Percentiles rank a stretch among this genome's conserved stretches.
These are phyloP conservation scores for Rhogogaster chlorosoma DNA, from an alignment of 2,888 invertebrate species.

Conservation along the genomic window DNA sequence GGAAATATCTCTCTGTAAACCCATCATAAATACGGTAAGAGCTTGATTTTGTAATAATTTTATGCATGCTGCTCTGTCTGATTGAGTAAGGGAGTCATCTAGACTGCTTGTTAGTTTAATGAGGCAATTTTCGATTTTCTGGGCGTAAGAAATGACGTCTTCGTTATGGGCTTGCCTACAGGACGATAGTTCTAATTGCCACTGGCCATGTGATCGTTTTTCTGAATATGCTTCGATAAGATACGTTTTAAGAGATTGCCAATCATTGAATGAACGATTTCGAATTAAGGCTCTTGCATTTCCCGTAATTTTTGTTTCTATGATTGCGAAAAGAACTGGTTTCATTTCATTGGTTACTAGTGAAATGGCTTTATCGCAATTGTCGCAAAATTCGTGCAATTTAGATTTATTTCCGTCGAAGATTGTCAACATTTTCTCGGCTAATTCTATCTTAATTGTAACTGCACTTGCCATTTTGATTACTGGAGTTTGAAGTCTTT, in stretches of 20 bases:
- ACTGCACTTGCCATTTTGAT: not conserved
- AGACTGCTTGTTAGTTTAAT: conserved; percentile 65
- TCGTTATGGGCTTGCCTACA: conserved; percentile 62
- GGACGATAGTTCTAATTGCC: conserved; percentile 67
- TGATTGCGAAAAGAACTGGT: conserved; percentile 57
- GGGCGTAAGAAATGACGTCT: conserved; percentile 62
- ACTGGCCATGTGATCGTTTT: conserved; percentile 63
- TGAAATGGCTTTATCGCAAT: conserved; percentile 51
- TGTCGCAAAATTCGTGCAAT: conserved; percentile 57
- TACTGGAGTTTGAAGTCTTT: not conserved
- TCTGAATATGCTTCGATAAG: conserved; percentile 59
- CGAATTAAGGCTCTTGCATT: conserved; percentile 59
- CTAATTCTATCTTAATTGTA: conserved; percentile 54
- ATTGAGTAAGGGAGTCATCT: conserved; percentile 54
- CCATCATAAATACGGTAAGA: conserved; percentile 66
- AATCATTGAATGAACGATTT: conserved; percentile 60
- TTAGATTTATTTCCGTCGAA: conserved; percentile 58
- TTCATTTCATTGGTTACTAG: conserved; percentile 47
- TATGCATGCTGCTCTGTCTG: conserved; percentile 58
- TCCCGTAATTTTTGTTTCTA: conserved; percentile 60
- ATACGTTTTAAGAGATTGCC: conserved; percentile 57
- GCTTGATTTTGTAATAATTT: conserved; percentile 66
- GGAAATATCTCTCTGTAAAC: conserved; percentile 64
- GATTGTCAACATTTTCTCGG: conserved; percentile 50
- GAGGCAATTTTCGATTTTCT: conserved; percentile 65